Evolutionary conservation across 1,140 invertebrate genomes (phyloP).

Genomic region (Popillia japonica): DNA sequence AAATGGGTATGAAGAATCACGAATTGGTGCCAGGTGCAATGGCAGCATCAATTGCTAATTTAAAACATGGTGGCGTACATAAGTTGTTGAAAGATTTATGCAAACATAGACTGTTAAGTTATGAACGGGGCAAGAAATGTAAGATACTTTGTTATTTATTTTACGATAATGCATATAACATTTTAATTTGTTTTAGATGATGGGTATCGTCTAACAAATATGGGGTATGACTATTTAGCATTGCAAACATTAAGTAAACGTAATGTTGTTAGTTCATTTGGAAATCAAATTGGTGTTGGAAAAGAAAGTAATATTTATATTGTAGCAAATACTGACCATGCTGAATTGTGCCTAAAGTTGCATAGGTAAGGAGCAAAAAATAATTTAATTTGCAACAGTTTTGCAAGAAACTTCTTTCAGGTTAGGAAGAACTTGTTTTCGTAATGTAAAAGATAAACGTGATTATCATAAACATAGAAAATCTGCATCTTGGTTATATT

Average conservation of each 20-base stretch:
- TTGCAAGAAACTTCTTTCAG: constrained; percentile 62
- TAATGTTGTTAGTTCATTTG: constrained; percentile 85
- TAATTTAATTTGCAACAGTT: not conserved
- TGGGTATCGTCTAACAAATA: constrained; percentile 95
- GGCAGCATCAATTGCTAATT: constrained; percentile 92
- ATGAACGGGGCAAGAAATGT: constrained; percentile 95
- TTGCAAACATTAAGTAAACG: constrained; percentile 86
- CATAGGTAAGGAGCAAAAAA: constrained; percentile 83
- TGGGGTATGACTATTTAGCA: constrained; percentile 97
- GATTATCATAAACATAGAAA: constrained; percentile 96
- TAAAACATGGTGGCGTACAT: constrained; percentile 92
- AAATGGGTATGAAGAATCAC: constrained; percentile 99
- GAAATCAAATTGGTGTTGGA: constrained; percentile 98
- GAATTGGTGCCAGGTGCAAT: constrained; percentile 91
- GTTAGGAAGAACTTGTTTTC: constrained; percentile 93
- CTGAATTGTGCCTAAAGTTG: constrained; percentile 86
- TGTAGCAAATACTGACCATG: constrained; percentile 80
- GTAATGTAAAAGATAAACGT: constrained; percentile 95
- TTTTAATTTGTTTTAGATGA: constrained; percentile 76
- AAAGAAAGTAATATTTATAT: constrained; percentile 97
- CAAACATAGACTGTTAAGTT: constrained; percentile 87
- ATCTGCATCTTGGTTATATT: constrained; percentile 93
- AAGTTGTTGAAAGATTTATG: constrained; percentile 91
- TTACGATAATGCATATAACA: not conserved
- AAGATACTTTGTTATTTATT: constrained; percentile 59